A percentile compares a stretch with the other conserved stretches of the same genome.
Conservation (phyloP, 2,113 vertebrate genomes). For the Bostrychus sinensis region DNA sequence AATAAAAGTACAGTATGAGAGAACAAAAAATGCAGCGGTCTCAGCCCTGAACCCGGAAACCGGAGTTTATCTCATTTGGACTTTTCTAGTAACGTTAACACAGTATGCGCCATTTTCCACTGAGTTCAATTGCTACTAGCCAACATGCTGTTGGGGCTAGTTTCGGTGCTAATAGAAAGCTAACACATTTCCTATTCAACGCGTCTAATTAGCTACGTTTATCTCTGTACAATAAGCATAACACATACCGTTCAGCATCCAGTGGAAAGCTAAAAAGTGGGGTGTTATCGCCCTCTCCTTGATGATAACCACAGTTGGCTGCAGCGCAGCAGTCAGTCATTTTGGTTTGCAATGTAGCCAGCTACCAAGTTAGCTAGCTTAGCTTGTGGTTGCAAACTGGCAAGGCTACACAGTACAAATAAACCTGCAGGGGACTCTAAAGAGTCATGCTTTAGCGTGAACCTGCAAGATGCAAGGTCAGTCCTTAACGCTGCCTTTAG, state of each 20-base stretch:
- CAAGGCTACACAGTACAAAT: conserved; percentile 48
- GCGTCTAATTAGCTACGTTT: background rate
- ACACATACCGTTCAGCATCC: conserved; percentile 81
- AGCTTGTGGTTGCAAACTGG: conserved; percentile 66
- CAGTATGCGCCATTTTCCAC: conserved; percentile 79
- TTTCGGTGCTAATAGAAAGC: conserved; percentile 50
- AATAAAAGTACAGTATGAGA: background rate
- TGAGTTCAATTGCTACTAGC: conserved; percentile 67
- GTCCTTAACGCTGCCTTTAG: conserved; percentile 9
- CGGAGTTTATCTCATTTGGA: conserved; percentile 26
- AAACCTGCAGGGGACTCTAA: conserved; percentile 57
- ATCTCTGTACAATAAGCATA: conserved; percentile 4
- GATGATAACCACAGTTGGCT: conserved; percentile 84
- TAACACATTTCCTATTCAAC: conserved; percentile 44
- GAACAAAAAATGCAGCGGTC: background rate
- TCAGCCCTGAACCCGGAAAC: background rate
- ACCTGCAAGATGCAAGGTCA: conserved; percentile 23
- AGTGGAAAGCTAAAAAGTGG: conserved; percentile 84
- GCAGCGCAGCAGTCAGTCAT: conserved; percentile 93
- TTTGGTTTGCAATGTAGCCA: conserved; percentile 76
- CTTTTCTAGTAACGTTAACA: conserved; percentile 57
- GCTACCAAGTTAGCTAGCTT: conserved; percentile 68
- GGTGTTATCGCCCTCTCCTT: conserved; percentile 75
- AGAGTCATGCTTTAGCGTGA: conserved; percentile 58
- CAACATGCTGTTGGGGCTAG: conserved; percentile 65